phyloP scores from a whole-genome alignment of 2,888 invertebrate genomes.

The Ophion slaviceki region DNA sequence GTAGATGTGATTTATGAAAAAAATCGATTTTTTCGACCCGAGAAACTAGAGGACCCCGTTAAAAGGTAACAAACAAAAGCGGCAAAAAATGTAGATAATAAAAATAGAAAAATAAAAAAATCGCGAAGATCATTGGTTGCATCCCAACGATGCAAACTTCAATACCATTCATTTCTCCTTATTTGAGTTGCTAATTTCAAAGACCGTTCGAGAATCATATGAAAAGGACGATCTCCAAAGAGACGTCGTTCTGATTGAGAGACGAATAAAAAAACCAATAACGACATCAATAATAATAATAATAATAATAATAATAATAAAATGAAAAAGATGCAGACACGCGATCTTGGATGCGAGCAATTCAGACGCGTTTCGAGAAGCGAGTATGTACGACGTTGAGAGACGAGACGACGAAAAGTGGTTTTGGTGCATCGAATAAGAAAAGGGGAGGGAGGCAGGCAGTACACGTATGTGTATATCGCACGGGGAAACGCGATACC shows the following conservation, averaged over 20 bases:
- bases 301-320: slow-evolving; percentile 14
- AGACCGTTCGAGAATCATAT: too few species aligned
- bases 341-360: not conserved
- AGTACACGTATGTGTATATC: not conserved
- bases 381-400: slow-evolving; percentile 14
- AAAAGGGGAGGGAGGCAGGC: not conserved
- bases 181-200: too few species aligned
- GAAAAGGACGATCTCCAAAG: too few species aligned
- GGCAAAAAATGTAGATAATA: too few species aligned
- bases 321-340: slow-evolving; percentile 22
- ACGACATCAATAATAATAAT: not conserved
- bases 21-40: too few species aligned
- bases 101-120: too few species aligned
- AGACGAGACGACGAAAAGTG: slow-evolving; percentile 14
- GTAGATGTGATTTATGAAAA: too few species aligned
- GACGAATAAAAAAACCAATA: not conserved
- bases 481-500: slow-evolving; percentile 61
- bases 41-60: too few species aligned
- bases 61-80: too few species aligned
- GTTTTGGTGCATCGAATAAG: slow-evolving; percentile 28
- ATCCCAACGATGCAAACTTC: too few species aligned
- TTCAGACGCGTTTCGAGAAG: slow-evolving; percentile 33
- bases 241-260: not conserved
- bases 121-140: too few species aligned
- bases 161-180: too few species aligned